Percentiles rank a stretch among this genome's conserved stretches.
These are phyloP conservation scores for Umimayanthus kanabou DNA, from an alignment of 92 coral and sea anemone genomes.

Conservation along the genomic window DNA sequence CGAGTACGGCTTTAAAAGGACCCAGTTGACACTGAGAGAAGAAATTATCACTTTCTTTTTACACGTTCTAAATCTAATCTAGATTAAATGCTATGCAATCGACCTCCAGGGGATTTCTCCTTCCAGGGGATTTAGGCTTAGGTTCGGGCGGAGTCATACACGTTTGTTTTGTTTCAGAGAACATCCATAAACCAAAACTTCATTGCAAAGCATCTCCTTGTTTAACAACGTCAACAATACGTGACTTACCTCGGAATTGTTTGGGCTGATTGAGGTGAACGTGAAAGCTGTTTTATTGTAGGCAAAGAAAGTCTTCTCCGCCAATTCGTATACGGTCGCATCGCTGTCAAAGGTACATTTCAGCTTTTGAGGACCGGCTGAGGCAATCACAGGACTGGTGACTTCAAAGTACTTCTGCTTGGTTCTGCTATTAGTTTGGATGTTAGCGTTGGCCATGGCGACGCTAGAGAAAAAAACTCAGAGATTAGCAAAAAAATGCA, in stretches of 20 bases:
- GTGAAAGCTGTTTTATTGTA: constrained; percentile 63
- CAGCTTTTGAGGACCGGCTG: constrained; percentile 53
- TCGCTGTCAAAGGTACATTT: constrained; percentile 60
- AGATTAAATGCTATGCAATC: too few species aligned
- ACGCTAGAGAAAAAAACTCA: background rate
- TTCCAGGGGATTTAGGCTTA: too few species aligned
- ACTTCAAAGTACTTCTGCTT: constrained; percentile 25
- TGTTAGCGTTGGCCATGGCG: background rate
- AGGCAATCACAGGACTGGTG: background rate
- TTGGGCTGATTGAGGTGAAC: constrained; percentile 55
- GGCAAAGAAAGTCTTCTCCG: constrained; percentile 55
- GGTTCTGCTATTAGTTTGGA: background rate
- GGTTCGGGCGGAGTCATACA: too few species aligned
- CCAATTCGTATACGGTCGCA: background rate
- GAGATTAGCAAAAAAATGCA: background rate
- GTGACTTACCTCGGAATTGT: constrained; percentile 42
- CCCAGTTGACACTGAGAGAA: background rate
- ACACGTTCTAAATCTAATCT: too few species aligned
- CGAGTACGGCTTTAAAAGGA: too few species aligned
- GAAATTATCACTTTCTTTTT: background rate
- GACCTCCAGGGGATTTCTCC: too few species aligned
- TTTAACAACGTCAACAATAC: background rate
- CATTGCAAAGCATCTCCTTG: too few species aligned
- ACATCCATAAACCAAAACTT: too few species aligned
- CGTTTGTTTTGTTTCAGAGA: too few species aligned